A percentile compares a stretch with the other conserved stretches of the same genome.
Conservation (phyloP, 1,140 invertebrate genomes). For the Holotrichia oblita region DNA sequence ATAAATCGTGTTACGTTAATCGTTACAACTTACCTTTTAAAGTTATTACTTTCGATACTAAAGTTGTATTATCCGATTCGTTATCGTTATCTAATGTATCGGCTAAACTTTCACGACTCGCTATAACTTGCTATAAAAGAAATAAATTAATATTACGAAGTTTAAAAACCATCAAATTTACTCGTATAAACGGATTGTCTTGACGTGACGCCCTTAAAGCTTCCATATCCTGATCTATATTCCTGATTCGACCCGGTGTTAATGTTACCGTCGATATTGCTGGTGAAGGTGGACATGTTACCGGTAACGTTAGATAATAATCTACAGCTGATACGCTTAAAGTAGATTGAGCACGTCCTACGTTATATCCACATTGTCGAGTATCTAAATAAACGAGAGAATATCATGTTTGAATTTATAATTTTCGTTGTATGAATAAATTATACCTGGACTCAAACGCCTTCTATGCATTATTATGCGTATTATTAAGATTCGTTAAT, state of each 20-base stretch:
- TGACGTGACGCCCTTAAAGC: conserved; percentile 79
- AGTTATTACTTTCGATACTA: conserved; percentile 75
- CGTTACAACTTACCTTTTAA: not conserved
- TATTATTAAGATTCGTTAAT: not conserved
- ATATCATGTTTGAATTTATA: not conserved
- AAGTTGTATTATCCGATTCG: conserved; percentile 78
- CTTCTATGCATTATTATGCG: conserved; percentile 7
- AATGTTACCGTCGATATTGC: conserved; percentile 70
- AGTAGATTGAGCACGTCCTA: conserved; percentile 57
- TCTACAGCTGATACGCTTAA: conserved; percentile 58
- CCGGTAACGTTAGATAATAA: conserved; percentile 57
- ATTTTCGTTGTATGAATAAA: not conserved
- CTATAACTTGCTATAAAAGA: conserved; percentile 71
- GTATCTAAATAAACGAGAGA: not conserved
- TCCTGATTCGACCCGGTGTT: conserved; percentile 77
- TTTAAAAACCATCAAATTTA: conserved; percentile 54
- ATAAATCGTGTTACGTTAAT: not conserved
- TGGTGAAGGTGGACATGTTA: conserved; percentile 56
- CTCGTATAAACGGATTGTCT: conserved; percentile 85
- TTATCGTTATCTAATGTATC: conserved; percentile 72
- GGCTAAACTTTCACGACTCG: conserved; percentile 78
- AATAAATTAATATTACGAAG: conserved; percentile 13
- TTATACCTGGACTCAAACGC: not conserved
- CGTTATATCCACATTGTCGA: conserved; percentile 45
- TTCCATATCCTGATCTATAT: conserved; percentile 86